These are phyloP conservation scores for Choloepus hoffmanni DNA, from an alignment of 2,113 vertebrate genomes.

Conservation along the genomic window DNA sequence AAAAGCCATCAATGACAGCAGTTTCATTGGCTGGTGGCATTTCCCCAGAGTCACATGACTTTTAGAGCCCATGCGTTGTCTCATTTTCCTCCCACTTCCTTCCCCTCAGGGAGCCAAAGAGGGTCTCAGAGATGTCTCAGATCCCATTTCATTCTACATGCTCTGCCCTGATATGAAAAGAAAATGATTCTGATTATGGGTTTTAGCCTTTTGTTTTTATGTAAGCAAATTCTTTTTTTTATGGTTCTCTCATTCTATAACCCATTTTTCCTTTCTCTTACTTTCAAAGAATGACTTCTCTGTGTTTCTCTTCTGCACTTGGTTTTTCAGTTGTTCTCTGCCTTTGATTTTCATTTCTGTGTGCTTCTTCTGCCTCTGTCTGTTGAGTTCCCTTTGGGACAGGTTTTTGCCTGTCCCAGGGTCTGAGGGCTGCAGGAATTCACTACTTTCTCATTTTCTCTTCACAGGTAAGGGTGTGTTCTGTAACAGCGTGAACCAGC, in stretches of 20 bases:
- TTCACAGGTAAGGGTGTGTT: conserved; percentile 39
- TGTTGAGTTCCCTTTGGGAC: background rate
- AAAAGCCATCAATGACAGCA: background rate
- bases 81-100: background rate
- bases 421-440: background rate
- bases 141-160: background rate
- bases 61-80: rapidly evolving
- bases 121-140: background rate
- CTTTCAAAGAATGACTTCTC: background rate
- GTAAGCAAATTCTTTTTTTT: background rate
- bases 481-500: conserved; percentile 31
- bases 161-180: background rate
- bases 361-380: background rate
- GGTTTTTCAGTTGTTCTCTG: background rate
- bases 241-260: background rate
- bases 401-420: background rate
- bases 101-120: background rate
- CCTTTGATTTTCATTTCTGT: background rate
- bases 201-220: conserved; percentile 64
- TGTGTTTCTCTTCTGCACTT: background rate
- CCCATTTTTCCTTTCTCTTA: background rate
- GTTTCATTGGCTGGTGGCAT: background rate
- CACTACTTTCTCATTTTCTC: background rate
- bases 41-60: conserved; percentile 9
- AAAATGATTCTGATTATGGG: conserved; percentile 41